Conservation (phyloP, 2,797 vertebrate species). For the Mormyrops boulengeri region DNA sequence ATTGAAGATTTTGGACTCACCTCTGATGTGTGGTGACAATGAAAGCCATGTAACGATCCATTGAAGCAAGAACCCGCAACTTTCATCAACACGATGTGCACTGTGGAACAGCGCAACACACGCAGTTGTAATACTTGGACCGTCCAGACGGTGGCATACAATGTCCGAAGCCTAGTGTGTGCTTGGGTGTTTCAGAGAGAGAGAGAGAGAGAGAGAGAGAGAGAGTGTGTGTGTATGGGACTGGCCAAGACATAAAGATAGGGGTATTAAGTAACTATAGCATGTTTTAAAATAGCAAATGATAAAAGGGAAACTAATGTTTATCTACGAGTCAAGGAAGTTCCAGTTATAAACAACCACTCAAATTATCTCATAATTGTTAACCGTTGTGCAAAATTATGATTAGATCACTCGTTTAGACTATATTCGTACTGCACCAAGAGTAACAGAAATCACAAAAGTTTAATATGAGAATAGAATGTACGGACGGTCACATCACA, state of each 20-base stretch:
- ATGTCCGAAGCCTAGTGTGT: background rate
- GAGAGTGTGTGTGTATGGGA: background rate
- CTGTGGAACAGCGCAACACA: background rate
- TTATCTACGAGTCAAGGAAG: background rate
- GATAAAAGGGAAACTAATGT: background rate
- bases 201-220: background rate
- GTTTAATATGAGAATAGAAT: background rate
- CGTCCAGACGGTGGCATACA: constrained; percentile 1
- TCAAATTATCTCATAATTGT: background rate
- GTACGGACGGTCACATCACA: background rate
- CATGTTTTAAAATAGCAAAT: background rate
- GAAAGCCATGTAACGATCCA: background rate
- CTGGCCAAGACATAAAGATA: background rate
- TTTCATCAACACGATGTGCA: background rate
- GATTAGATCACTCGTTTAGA: background rate
- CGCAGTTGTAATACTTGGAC: background rate
- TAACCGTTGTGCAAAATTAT: background rate
- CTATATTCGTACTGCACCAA: background rate
- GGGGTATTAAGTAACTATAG: background rate
- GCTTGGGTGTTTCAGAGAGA: background rate
- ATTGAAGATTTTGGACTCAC: background rate
- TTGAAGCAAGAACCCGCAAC: background rate
- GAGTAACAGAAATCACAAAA: background rate
- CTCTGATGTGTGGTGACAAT: background rate
- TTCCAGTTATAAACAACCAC: background rate